Percentiles rank a stretch among this genome's conserved stretches.
phyloP scores from a whole-genome alignment of 2,888 invertebrate species.

The Phania funesta region DNA sequence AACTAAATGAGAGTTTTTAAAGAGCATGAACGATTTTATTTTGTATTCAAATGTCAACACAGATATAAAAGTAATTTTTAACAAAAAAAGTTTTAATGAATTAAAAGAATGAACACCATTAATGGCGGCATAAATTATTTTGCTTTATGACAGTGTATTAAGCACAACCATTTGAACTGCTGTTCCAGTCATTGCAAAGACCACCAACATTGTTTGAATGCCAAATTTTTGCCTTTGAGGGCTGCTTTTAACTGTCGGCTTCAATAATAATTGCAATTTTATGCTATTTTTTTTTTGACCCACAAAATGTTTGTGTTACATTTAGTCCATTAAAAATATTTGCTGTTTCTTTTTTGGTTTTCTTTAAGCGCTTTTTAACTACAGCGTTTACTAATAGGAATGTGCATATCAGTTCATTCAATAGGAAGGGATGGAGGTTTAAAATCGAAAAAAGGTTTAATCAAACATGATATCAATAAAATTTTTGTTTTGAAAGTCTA shows the following conservation, averaged over 20 bases:
- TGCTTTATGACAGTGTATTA: background rate
- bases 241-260: conserved; percentile 19
- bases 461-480: too few species aligned
- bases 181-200: conserved; percentile 1
- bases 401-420: too few species aligned
- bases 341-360: background rate
- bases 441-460: too few species aligned
- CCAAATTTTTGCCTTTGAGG: conserved; percentile 23
- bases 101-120: conserved; percentile 33
- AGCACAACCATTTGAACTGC: background rate
- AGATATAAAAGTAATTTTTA: background rate
- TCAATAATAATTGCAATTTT: conserved; percentile 39
- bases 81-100: background rate
- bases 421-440: too few species aligned
- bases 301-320: conserved; percentile 38
- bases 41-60: conserved; percentile 5
- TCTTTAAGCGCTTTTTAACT: background rate
- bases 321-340: background rate
- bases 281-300: conserved; percentile 22
- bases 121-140: conserved; percentile 36
- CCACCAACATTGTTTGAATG: conserved; percentile 18
- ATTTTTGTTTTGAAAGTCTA: too few species aligned
- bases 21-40: conserved; percentile 1
- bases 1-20: conserved; percentile 7
- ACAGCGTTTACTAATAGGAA: too few species aligned